These are phyloP conservation scores for Acronicta alni DNA, from an alignment of 2,888 invertebrate species.

Conservation along the genomic window DNA sequence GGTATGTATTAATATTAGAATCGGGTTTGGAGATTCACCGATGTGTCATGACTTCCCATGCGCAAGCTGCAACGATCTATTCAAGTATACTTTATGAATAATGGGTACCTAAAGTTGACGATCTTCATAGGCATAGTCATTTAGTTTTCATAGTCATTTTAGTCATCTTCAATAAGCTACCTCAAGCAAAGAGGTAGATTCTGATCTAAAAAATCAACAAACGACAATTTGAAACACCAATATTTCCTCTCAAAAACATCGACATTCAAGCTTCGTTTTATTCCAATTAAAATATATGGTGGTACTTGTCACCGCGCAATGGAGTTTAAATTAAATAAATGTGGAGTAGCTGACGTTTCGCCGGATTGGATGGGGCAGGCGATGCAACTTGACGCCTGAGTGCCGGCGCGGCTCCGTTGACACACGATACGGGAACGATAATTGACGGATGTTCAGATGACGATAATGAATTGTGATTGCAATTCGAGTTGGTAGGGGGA, in stretches of 20 bases:
- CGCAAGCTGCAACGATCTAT: no score
- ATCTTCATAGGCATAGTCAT: no score
- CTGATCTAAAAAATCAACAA: conserved; percentile 2
- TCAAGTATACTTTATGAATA: no score
- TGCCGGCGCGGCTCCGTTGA: conserved; percentile 34
- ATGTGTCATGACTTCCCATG: no score
- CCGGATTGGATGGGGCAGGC: conserved; percentile 58
- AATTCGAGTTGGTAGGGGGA: conserved; percentile 24
- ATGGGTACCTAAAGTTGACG: no score
- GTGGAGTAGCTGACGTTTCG: conserved; percentile 56
- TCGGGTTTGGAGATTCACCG: no score
- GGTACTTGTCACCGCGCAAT: conserved; percentile 55
- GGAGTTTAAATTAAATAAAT: conserved; percentile 65
- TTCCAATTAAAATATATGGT: conserved; percentile 60
- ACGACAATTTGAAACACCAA: conserved; percentile 29
- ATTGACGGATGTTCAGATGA: conserved; percentile 18
- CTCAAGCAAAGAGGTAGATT: no score
- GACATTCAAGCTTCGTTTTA: conserved; percentile 55
- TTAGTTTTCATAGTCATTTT: no score
- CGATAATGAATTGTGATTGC: conserved; percentile 26
- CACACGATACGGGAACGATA: conserved; percentile 21
- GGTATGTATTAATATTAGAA: no score
- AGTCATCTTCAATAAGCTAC: no score
- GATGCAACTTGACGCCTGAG: conserved; percentile 58
- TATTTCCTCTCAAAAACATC: conserved; percentile 41